Percentiles rank a stretch among this genome's conserved stretches.
Evolutionary conservation across 2,888 invertebrate species (phyloP).

Genomic region (Lycaena phlaeas): DNA sequence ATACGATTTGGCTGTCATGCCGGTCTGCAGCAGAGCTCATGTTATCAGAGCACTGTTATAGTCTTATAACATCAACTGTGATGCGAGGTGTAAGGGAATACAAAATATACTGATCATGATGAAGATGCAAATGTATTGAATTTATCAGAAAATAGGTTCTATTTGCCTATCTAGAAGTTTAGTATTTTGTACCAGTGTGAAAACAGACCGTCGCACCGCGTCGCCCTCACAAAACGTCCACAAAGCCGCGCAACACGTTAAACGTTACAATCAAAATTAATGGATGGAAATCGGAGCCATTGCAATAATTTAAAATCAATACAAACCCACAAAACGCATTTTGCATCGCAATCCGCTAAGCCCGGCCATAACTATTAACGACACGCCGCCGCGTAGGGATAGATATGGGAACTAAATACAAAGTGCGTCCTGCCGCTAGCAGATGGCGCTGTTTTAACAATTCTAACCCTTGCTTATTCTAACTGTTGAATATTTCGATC

Average conservation of each 20-base stretch:
- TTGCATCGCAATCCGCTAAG: constrained; percentile 17
- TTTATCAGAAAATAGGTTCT: no score
- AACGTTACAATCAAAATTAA: constrained; percentile 11
- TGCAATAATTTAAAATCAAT: constrained; percentile 24
- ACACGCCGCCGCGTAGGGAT: constrained; percentile 30
- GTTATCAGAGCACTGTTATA: no score
- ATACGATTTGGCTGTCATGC: no score
- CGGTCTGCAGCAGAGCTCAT: no score
- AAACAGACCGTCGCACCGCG: no score
- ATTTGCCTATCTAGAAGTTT: no score
- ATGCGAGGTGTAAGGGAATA: no score
- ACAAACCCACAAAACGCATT: constrained; percentile 21
- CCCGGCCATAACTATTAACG: constrained; percentile 30
- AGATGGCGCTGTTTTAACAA: constrained; percentile 46
- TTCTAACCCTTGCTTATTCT: constrained; percentile 35
- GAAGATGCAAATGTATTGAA: no score
- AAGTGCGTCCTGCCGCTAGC: constrained; percentile 29
- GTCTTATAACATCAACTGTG: no score
- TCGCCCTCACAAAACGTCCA: no score
- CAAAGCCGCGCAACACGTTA: constrained; percentile 9
- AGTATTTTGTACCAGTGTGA: no score
- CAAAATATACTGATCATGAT: no score
- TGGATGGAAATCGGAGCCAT: constrained; percentile 2
- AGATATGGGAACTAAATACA: constrained; percentile 36
- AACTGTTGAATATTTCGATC: constrained; percentile 28